phyloP scores from a whole-genome alignment of 2,888 invertebrate species.

The Hypomecis atomaria region DNA sequence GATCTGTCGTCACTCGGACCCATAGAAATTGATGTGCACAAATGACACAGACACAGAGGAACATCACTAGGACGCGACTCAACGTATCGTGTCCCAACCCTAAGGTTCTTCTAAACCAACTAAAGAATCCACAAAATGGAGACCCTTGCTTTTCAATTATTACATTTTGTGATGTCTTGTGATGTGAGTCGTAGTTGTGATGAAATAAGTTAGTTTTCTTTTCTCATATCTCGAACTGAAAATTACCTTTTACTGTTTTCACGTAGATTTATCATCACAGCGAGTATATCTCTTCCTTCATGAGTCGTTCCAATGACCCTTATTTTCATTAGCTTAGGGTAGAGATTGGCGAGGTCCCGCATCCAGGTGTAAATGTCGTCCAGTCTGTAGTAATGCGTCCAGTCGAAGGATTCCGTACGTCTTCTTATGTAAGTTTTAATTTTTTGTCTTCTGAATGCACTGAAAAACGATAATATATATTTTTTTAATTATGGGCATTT shows the following conservation, averaged over 20 bases:
- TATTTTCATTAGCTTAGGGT: constrained; percentile 71
- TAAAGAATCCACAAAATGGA: no score
- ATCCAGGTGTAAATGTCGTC: constrained; percentile 86
- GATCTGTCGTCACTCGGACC: no score
- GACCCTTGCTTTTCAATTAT: no score
- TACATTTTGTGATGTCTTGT: no score
- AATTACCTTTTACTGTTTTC: constrained; percentile 4
- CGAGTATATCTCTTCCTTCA: constrained; percentile 69
- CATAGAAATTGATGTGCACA: no score
- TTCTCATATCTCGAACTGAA: neutral
- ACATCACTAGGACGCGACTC: no score
- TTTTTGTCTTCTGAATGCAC: constrained; percentile 66
- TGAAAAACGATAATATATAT: no score
- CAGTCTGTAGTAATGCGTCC: constrained; percentile 84
- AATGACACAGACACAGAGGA: no score
- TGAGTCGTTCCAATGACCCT: constrained; percentile 66
- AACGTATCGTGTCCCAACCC: no score
- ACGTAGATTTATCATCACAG: constrained; percentile 45
- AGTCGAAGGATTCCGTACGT: constrained; percentile 69
- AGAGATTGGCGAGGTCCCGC: constrained; percentile 65
- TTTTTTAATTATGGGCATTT: no score
- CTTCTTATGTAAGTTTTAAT: constrained; percentile 64
- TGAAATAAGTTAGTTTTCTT: neutral
- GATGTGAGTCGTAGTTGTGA: no score
- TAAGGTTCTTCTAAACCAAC: no score